Evolutionary conservation across 2,113 vertebrate species (phyloP).

Genomic region (Pantherophis guttatus): DNA sequence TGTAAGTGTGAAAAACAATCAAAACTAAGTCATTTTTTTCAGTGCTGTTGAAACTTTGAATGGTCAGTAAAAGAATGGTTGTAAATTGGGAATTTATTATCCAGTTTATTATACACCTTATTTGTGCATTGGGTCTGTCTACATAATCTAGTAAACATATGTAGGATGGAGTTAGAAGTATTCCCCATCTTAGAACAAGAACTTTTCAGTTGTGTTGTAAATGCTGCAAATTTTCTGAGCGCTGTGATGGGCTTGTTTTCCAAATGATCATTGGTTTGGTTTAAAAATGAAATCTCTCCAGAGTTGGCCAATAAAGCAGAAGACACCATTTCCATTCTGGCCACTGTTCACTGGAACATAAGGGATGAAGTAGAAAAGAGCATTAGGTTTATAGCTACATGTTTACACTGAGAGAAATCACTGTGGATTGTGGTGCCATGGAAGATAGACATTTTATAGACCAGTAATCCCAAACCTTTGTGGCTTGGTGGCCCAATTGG

Average conservation of each 20-base stretch:
- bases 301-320: background rate
- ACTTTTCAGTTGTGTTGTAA: background rate
- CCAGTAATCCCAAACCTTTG: background rate
- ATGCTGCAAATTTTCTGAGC: background rate
- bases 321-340: background rate
- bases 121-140: background rate
- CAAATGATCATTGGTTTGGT: background rate
- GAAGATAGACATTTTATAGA: background rate
- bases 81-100: background rate
- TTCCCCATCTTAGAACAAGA: background rate
- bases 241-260: background rate
- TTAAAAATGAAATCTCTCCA: background rate
- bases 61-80: background rate
- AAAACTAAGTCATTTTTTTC: background rate
- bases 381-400: background rate
- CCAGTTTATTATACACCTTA: background rate
- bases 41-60: background rate
- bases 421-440: background rate
- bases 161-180: too few relatives aligned
- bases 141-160: background rate
- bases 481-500: too few relatives aligned
- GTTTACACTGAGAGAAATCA: background rate
- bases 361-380: background rate
- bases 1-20: background rate
- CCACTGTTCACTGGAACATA: background rate